These are phyloP conservation scores for Pantherophis vulpinus DNA, from an alignment of 2,797 vertebrate genomes.

Conservation along the genomic window DNA sequence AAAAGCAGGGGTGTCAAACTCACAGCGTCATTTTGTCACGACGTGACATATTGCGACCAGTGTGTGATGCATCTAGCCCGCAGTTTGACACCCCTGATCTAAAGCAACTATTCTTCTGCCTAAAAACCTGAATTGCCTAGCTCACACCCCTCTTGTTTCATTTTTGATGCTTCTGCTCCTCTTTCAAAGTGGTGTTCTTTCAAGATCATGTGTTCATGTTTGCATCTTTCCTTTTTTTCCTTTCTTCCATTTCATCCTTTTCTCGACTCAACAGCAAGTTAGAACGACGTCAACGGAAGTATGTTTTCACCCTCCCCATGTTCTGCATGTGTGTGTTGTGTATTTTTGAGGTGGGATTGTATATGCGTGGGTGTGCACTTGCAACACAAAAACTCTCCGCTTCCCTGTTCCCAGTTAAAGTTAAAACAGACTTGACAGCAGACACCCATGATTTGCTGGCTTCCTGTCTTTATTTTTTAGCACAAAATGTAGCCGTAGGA, in stretches of 20 bases:
- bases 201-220: constrained; percentile 2
- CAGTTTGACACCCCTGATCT: background rate
- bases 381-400: background rate
- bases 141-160: background rate
- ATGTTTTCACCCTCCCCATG: constrained; percentile 1
- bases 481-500: background rate
- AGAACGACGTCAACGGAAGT: constrained; percentile 53
- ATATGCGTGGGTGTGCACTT: background rate
- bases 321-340: constrained; percentile 15
- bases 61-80: too few relatives aligned
- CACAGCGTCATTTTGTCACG: too few relatives aligned
- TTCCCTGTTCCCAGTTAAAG: background rate
- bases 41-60: too few relatives aligned
- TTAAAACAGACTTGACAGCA: background rate
- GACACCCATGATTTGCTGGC: background rate
- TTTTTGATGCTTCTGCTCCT: background rate
- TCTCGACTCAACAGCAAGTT: constrained; percentile 46
- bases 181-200: background rate
- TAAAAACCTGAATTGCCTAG: background rate
- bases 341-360: background rate
- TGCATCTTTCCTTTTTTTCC: constrained; percentile 8
- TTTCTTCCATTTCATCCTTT: constrained; percentile 21
- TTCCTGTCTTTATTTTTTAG: background rate
- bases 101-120: background rate
- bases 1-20: too few relatives aligned